Conservation (phyloP, 2,888 invertebrate genomes). For the Nomada goodeniana region DNA sequence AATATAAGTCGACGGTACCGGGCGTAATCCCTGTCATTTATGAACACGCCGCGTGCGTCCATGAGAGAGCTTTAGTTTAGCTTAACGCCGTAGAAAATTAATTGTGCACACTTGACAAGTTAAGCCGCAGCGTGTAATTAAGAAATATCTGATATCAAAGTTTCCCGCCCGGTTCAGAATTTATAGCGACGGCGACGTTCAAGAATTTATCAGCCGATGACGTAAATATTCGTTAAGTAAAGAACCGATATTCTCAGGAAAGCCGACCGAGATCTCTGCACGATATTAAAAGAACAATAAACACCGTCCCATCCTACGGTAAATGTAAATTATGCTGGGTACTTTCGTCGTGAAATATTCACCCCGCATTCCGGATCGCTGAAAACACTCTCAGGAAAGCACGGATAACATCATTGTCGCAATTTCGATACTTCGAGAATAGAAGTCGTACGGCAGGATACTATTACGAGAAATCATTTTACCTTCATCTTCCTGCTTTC, state of each 20-base stretch:
- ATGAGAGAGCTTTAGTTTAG: slow-evolving; percentile 66
- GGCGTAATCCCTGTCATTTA: slow-evolving; percentile 66
- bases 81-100: slow-evolving; percentile 61
- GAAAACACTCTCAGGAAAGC: no score
- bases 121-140: slow-evolving; percentile 56
- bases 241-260: slow-evolving; percentile 6
- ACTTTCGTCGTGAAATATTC: no score
- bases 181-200: slow-evolving; percentile 26
- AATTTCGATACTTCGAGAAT: no score
- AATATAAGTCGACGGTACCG: slow-evolving; percentile 63
- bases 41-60: slow-evolving; percentile 67
- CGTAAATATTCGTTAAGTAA: slow-evolving; percentile 27
- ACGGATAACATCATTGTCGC: no score
- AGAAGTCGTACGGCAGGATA: no score
- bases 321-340: neutral
- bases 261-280: neutral
- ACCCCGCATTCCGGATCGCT: no score
- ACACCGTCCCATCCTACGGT: neutral
- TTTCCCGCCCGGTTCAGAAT: slow-evolving; percentile 36
- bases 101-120: slow-evolving; percentile 61
- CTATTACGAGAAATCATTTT: no score
- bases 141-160: slow-evolving; percentile 58
- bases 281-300: slow-evolving; percentile 6
- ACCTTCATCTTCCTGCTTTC: no score
- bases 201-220: slow-evolving; percentile 31